These are phyloP conservation scores for Tangara arthus DNA, from an alignment of 2,797 vertebrate species.

Conservation along the genomic window DNA sequence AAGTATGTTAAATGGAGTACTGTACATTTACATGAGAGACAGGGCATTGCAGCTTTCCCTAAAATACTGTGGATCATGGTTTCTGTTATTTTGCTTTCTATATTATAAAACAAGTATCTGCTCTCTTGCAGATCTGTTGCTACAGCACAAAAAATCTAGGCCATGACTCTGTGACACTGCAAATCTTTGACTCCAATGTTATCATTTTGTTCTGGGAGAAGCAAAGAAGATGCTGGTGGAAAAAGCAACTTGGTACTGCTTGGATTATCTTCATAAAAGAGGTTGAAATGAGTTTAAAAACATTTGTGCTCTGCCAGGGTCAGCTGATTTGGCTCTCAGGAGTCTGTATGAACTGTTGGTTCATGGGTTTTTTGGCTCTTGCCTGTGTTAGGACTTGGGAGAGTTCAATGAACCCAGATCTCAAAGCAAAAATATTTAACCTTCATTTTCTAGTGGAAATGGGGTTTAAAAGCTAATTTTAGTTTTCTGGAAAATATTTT, in stretches of 20 bases:
- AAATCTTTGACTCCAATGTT: conserved; percentile 1
- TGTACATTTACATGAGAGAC: not conserved
- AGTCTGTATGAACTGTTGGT: conserved; percentile 18
- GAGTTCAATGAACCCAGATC: conserved; percentile 27
- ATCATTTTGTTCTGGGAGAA: conserved; percentile 33
- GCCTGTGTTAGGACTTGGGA: not conserved
- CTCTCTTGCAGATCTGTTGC: not conserved
- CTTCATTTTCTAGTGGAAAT: not conserved
- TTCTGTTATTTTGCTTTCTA: not conserved
- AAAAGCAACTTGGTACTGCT: conserved; percentile 41
- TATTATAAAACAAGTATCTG: not conserved
- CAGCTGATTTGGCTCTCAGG: conserved; percentile 41
- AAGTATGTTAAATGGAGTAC: not conserved
- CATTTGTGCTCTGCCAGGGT: conserved; percentile 30
- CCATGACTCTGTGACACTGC: not conserved
- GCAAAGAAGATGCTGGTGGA: conserved; percentile 22
- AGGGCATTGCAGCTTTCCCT: not conserved
- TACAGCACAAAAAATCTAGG: not conserved
- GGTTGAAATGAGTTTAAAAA: conserved; percentile 40
- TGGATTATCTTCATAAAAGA: conserved; percentile 55
- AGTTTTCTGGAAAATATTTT: conserved; percentile 3
- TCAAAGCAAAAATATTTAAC: conserved; percentile 22
- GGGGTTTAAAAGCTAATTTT: not conserved
- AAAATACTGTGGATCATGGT: not conserved
- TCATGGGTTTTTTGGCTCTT: not conserved